A percentile compares a stretch with the other conserved stretches of the same genome.
Evolutionary conservation across 2,113 vertebrate genomes (phyloP).

Genomic region (Felis catus): F.catus_Fca126_mat1.0 CM031411.1:27865001-27865500

Average conservation of each 20-base stretch:
- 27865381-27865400: neutral
- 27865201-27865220: neutral
- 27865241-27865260: neutral
- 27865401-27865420: neutral
- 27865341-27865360: neutral
- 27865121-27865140: neutral
- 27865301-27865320: neutral
- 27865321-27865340: neutral
- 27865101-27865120: neutral
- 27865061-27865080: neutral
- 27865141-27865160: neutral
- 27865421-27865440: neutral
- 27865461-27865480: neutral
- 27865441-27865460: neutral
- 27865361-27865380: neutral
- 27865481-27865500: neutral
- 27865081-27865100: neutral
- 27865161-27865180: neutral
- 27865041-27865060: neutral
- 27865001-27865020: neutral
- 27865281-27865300: neutral
- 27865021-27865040: neutral
- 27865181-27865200: neutral
- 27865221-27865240: conserved; percentile 2
- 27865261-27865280: neutral